A percentile compares a stretch with the other conserved stretches of the same genome.
Conservation (phyloP, 1,140 invertebrate species). For the Ganaspis sp. region DNA sequence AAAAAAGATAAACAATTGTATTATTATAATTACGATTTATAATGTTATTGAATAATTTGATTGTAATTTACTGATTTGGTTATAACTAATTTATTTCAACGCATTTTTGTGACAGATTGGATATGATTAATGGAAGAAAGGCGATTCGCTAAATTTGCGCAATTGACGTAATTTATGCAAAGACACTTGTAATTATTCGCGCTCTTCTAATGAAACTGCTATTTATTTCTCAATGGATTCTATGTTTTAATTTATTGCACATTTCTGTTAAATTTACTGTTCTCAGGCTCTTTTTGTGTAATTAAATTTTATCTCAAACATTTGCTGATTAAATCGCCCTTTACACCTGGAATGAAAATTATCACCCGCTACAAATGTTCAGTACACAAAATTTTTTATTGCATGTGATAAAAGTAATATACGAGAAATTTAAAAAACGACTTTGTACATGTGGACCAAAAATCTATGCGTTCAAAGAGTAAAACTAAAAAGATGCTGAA, state of each 20-base stretch:
- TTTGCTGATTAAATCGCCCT: no score
- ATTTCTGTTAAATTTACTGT: not conserved
- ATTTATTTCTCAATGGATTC: not conserved
- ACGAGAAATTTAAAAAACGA: no score
- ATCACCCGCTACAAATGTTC: no score
- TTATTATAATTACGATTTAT: no score
- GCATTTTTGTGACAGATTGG: not conserved
- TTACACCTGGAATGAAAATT: no score
- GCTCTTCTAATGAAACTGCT: not conserved
- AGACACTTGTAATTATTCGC: constrained; percentile 6
- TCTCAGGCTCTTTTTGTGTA: not conserved
- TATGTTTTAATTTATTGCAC: not conserved
- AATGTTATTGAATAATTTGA: not conserved
- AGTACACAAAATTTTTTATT: no score
- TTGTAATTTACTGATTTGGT: not conserved
- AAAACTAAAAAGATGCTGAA: no score
- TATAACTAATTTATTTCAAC: not conserved
- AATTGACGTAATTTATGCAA: constrained; percentile 17
- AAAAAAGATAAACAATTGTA: not conserved
- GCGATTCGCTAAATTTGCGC: constrained; percentile 4
- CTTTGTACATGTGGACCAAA: no score
- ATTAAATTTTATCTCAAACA: not conserved
- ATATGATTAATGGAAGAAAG: constrained; percentile 6
- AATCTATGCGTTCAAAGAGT: no score
- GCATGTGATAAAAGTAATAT: no score